A percentile compares a stretch with the other conserved stretches of the same genome.
These are phyloP conservation scores for Drosophila kanekoi DNA, from an alignment of 2,888 invertebrate species.

Conservation along the genomic window DNA sequence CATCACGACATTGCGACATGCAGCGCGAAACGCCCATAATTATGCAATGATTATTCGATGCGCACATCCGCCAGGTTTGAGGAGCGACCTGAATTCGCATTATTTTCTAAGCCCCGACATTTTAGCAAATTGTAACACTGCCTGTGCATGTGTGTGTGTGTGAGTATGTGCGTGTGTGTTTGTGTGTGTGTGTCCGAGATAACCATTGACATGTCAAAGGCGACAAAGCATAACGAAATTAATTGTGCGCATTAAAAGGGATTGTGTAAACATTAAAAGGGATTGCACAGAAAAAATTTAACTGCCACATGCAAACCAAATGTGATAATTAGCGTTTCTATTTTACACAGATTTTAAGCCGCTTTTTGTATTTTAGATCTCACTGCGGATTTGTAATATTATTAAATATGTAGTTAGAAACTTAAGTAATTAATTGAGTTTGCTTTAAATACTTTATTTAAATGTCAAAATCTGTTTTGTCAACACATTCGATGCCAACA, in stretches of 20 bases:
- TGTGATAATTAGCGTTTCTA: slow-evolving; percentile 69
- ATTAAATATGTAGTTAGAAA: not conserved
- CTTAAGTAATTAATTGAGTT: slow-evolving; percentile 5
- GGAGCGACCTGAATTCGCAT: slow-evolving; percentile 34
- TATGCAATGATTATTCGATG: slow-evolving; percentile 67
- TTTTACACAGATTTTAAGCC: slow-evolving; percentile 47
- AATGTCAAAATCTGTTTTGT: not conserved
- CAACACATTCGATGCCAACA: too few species aligned
- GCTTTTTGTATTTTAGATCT: slow-evolving; percentile 9
- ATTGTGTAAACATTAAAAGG: slow-evolving; percentile 72
- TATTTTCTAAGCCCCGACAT: slow-evolving; percentile 66
- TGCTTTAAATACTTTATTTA: slow-evolving; percentile 1
- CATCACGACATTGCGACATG: slow-evolving; percentile 26
- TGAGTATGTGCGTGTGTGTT: slow-evolving; percentile 9
- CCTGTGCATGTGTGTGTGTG: slow-evolving; percentile 2
- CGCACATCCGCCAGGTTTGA: slow-evolving; percentile 19
- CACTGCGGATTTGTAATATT: not conserved
- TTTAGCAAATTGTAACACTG: slow-evolving; percentile 64
- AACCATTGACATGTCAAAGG: slow-evolving; percentile 58
- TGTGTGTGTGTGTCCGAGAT: slow-evolving; percentile 26
- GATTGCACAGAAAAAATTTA: slow-evolving; percentile 50
- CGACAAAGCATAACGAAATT: slow-evolving; percentile 79
- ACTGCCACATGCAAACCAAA: slow-evolving; percentile 62
- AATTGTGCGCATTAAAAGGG: slow-evolving; percentile 78
- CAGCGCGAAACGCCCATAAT: slow-evolving; percentile 62